phyloP scores from a whole-genome alignment of 2,888 invertebrate species.

The Drosophila anceps region DNA sequence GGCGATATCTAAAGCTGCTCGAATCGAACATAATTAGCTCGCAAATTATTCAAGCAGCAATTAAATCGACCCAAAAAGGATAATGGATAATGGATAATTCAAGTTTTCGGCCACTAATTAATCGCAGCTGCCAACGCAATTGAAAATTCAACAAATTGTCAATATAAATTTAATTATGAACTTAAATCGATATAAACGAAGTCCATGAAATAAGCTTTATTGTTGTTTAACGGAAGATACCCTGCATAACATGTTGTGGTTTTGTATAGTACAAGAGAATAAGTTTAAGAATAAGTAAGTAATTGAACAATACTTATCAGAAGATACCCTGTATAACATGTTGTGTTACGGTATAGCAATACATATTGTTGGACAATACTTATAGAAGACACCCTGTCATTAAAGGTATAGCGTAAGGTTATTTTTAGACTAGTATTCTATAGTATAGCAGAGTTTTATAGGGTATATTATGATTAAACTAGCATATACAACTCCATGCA shows the following conservation, averaged over 20 bases:
- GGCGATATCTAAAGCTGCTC: constrained; percentile 30
- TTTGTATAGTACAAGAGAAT: too few species aligned
- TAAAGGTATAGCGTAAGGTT: too few species aligned
- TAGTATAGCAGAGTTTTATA: too few species aligned
- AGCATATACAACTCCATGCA: background rate
- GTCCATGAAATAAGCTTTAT: background rate
- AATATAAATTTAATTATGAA: constrained; percentile 16
- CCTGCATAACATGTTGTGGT: background rate
- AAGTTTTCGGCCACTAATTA: constrained; percentile 42
- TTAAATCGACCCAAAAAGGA: constrained; percentile 51
- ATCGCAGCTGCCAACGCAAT: constrained; percentile 31
- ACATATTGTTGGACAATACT: too few species aligned
- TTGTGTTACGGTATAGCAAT: too few species aligned
- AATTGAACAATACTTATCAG: background rate
- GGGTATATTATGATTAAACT: background rate
- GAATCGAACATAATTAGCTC: constrained; percentile 68
- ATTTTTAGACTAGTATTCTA: too few species aligned
- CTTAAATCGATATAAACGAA: constrained; percentile 10
- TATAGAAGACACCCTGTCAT: too few species aligned
- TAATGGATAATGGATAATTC: constrained; percentile 45
- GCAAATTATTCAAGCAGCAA: constrained; percentile 67
- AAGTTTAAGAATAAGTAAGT: too few species aligned
- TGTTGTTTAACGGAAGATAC: background rate
- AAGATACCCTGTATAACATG: too few species aligned
- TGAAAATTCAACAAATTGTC: constrained; percentile 26